phyloP scores from a whole-genome alignment of 2,888 invertebrate genomes.

The Camptogramma bilineatum region DNA sequence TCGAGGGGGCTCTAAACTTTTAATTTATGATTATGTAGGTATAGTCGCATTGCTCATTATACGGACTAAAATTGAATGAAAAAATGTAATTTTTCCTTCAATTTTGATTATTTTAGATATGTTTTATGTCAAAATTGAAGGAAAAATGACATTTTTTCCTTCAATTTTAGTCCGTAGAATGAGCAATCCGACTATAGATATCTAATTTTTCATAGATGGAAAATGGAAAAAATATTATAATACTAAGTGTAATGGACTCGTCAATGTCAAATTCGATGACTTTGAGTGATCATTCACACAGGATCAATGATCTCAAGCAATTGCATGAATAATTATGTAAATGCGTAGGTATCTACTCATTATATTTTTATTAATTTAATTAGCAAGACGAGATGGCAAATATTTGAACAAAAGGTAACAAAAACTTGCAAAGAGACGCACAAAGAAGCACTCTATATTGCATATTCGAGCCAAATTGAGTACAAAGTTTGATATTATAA shows the following conservation, averaged over 20 bases:
- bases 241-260: neutral
- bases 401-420: neutral
- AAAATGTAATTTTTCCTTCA: too few species aligned
- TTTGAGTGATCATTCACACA: conserved; percentile 8
- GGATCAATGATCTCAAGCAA: conserved; percentile 12
- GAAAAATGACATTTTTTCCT: too few species aligned
- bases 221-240: neutral
- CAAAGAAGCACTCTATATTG: neutral
- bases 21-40: too few species aligned
- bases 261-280: conserved; percentile 9
- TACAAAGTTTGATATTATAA: too few species aligned
- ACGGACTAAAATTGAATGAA: too few species aligned
- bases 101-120: too few species aligned
- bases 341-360: neutral
- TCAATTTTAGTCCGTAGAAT: too few species aligned
- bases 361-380: neutral
- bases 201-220: neutral
- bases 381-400: neutral
- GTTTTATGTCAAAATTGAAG: too few species aligned
- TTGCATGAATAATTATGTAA: conserved; percentile 10
- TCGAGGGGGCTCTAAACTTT: too few species aligned
- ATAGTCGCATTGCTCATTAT: too few species aligned
- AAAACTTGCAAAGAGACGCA: neutral
- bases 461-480: too few species aligned
- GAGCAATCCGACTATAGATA: too few species aligned